Evolutionary conservation across 2,113 vertebrate genomes (phyloP).

Genomic region (Narcine bancroftii): DNA sequence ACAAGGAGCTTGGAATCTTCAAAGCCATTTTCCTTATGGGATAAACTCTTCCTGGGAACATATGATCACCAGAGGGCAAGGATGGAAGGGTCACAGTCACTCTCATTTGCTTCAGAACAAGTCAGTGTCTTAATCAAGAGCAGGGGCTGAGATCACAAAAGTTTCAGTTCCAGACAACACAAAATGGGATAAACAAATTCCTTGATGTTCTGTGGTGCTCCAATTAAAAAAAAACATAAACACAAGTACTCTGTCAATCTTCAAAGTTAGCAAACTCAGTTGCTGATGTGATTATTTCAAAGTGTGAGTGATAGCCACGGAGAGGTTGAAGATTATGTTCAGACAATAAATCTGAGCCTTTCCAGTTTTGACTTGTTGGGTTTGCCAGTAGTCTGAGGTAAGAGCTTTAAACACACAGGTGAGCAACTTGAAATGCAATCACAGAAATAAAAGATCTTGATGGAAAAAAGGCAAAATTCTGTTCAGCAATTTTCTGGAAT

Average conservation of each 20-base stretch:
- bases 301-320: not conserved
- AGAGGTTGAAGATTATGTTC: not conserved
- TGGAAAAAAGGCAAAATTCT: not conserved
- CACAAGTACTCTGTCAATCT: too few species aligned
- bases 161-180: not conserved
- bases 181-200: not conserved
- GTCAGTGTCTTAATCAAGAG: not conserved
- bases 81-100: too few species aligned
- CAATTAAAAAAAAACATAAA: too few species aligned
- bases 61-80: not conserved
- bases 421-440: not conserved
- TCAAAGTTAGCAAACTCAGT: too few species aligned
- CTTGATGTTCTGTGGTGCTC: too few species aligned
- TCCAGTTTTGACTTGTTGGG: too few species aligned
- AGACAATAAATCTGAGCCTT: not conserved
- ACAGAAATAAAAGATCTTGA: not conserved
- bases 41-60: not conserved
- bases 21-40: not conserved
- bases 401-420: not conserved
- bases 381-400: not conserved
- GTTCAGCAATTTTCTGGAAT: not conserved
- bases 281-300: too few species aligned
- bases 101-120: not conserved
- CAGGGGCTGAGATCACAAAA: too few species aligned
- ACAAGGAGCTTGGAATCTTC: not conserved